Base-by-base conservation (phyloP, 2,797 vertebrate genomes). In the Tiaroga cobitis region DNA sequence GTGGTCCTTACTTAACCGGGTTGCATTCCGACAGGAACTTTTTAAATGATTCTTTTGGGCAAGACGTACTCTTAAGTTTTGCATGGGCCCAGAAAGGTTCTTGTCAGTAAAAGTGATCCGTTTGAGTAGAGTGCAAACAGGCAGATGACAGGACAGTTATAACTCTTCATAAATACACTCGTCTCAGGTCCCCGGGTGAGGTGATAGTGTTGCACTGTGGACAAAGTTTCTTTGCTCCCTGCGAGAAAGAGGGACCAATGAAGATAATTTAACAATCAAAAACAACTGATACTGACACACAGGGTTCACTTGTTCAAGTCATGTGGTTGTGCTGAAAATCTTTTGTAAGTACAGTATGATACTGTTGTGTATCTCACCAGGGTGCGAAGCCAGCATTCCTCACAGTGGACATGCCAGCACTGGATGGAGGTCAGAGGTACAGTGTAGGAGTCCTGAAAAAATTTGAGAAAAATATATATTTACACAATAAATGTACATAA, bases 381-480 rank as follows among this genome's bases (percentile, higher is more conserved):
- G 0, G 95, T 95, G 46, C 96, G 93, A 70, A 96, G 94, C 96
- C 96, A 96, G 82, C 96, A 97, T 88, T 95, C 95, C 89, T 97
- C 96, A 89, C 96, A 96, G 91, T 97, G 96, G 83, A 96, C 95
- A 67, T 97, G 96, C 96, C 96, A 97, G 89, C 96, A 97, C 93
- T 97, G 96, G 88, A 96, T 96, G 86, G 96, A 97, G 19, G 96
- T 93, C 70, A 97, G 93, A 0, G 96, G 96, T 34, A 95, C 93
- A 0, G 93, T 94, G 92, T 97, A 97, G 0, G 94, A 95, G 87
- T 96, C 96, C 96, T 97, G 80, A 87, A 34, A 87, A 41, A 82
- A 32, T 16, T 0, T 16, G 5, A 3, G 2, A 21, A 29, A 49
- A 21, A 8, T 19, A 69, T 46, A 43, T 46, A 29, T 79, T 39